A percentile compares a stretch with the other conserved stretches of the same genome.
Conservation (phyloP, 2,888 invertebrate species). For the Unio delphinus region DNA sequence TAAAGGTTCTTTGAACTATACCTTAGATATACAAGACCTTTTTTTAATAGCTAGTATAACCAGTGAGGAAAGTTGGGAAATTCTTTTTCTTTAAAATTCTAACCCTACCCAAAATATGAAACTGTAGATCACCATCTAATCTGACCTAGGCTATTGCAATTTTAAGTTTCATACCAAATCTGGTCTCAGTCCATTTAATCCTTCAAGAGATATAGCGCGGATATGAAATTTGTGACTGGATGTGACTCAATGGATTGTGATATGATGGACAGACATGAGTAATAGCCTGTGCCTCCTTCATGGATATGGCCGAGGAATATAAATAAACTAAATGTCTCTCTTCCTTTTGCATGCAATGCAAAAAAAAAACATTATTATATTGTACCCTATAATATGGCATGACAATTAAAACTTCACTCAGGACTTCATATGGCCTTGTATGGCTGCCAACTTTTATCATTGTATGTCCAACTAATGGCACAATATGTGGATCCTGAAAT, state of each 20-base stretch:
- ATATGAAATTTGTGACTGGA: too few relatives aligned
- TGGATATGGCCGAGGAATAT: not conserved
- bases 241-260: not conserved
- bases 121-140: too few relatives aligned
- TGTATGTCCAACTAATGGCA: constrained; percentile 81
- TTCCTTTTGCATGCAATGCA: not conserved
- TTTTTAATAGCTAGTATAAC: too few relatives aligned
- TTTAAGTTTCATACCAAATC: too few relatives aligned
- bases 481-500: constrained; percentile 82
- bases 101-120: too few relatives aligned
- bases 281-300: not conserved
- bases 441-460: constrained; percentile 71
- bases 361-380: not conserved
- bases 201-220: too few relatives aligned
- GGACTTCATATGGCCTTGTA: constrained; percentile 67
- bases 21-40: too few relatives aligned
- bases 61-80: too few relatives aligned
- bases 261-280: not conserved
- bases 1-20: too few relatives aligned
- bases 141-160: too few relatives aligned
- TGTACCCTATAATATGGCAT: constrained; percentile 82
- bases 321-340: not conserved
- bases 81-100: too few relatives aligned
- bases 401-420: constrained; percentile 82
- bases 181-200: too few relatives aligned